Conservation (phyloP, 2,888 invertebrate genomes). For the Creontiades dilutus region DNA sequence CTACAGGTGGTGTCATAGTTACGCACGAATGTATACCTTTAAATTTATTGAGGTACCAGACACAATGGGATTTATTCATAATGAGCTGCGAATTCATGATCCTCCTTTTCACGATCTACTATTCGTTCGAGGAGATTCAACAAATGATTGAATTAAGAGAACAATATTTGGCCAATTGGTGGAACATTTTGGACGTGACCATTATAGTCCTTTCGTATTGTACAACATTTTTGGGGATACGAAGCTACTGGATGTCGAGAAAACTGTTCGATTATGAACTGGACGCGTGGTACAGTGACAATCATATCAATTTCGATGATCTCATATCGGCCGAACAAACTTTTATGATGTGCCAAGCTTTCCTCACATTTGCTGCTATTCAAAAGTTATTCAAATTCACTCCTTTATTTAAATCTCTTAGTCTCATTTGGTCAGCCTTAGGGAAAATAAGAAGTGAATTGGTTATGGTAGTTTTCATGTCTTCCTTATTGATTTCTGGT, state of each 20-base stretch:
- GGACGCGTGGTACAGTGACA: too few relatives aligned
- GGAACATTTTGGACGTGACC: constrained; percentile 48
- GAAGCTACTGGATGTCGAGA: too few relatives aligned
- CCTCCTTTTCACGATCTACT: constrained; percentile 46
- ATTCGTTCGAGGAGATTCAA: constrained; percentile 30
- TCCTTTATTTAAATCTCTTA: constrained; percentile 25
- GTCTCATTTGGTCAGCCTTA: background rate
- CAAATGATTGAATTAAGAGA: background rate
- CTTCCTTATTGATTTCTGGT: background rate
- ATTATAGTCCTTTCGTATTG: constrained; percentile 34
- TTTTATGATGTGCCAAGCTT: background rate
- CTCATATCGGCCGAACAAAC: background rate
- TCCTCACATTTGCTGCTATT: background rate
- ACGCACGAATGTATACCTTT: background rate
- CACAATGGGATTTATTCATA: constrained; percentile 23
- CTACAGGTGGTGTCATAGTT: constrained; percentile 44
- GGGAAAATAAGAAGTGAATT: constrained; percentile 17
- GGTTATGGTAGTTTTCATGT: background rate
- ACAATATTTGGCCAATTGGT: constrained; percentile 34
- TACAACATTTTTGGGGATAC: background rate
- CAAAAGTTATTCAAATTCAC: constrained; percentile 55
- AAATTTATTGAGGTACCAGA: constrained; percentile 47
- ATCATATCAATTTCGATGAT: background rate
- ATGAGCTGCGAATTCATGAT: constrained; percentile 33
- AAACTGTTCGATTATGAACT: too few relatives aligned